Percentiles rank a stretch among this genome's conserved stretches.
These are phyloP conservation scores for Murina feae DNA, from an alignment of 2,113 vertebrate genomes.

Conservation along the genomic window DNA sequence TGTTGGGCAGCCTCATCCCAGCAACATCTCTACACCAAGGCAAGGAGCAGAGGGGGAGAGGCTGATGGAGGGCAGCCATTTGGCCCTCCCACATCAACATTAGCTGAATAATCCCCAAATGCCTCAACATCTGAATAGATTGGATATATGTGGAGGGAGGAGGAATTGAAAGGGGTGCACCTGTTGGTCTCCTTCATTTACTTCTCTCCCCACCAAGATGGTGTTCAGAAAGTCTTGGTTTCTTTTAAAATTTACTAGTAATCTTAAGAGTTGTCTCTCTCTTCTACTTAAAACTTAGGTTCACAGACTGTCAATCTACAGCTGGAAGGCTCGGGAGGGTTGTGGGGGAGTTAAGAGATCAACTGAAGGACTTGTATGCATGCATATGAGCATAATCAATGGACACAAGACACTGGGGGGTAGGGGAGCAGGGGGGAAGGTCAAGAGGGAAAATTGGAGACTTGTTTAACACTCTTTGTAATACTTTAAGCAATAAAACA, in stretches of 20 bases:
- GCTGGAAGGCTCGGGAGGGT: too few species aligned
- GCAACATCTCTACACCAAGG: neutral
- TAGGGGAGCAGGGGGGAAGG: too few species aligned
- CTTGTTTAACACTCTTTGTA: too few species aligned
- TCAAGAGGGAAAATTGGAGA: too few species aligned
- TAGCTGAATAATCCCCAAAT: neutral
- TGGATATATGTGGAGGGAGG: neutral
- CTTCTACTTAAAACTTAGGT: neutral
- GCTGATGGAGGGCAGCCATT: neutral
- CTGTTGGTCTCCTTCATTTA: neutral
- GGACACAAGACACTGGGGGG: too few species aligned
- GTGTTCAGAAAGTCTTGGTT: neutral
- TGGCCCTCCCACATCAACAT: neutral
- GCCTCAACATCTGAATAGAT: neutral
- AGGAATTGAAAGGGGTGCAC: neutral
- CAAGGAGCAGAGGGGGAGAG: neutral
- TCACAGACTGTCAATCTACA: too few species aligned
- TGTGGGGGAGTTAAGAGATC: too few species aligned
- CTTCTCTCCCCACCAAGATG: neutral
- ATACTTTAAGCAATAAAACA: too few species aligned
- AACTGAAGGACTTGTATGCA: too few species aligned
- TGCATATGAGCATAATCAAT: too few species aligned
- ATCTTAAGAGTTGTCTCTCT: neutral
- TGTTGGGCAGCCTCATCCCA: neutral
- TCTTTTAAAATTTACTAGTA: neutral